These are phyloP conservation scores for Callimorpha dominula DNA, from an alignment of 2,888 invertebrate genomes.

Conservation along the genomic window DNA sequence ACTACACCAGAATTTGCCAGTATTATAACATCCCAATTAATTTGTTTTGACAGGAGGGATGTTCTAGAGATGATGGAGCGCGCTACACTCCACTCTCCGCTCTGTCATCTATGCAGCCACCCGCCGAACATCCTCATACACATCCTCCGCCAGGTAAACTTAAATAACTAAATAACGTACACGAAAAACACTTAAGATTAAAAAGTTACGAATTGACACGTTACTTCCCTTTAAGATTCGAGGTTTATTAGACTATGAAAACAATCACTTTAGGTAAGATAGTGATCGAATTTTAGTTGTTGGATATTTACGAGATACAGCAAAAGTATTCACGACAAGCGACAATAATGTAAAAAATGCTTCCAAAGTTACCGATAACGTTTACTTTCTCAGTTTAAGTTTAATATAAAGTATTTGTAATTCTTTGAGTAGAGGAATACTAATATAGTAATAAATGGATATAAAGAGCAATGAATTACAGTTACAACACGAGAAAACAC, in stretches of 20 bases:
- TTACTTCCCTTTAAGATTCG: background rate
- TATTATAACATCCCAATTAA: background rate
- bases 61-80: slow-evolving; percentile 77
- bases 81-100: slow-evolving; percentile 94
- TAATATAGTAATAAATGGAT: background rate
- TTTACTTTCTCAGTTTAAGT: too few relatives aligned
- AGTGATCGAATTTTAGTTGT: background rate
- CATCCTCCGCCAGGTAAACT: slow-evolving; percentile 87
- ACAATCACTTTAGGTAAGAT: background rate
- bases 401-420: too few relatives aligned
- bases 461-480: background rate
- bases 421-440: background rate
- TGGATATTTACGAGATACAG: background rate
- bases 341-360: background rate
- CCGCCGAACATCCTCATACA: slow-evolving; percentile 80
- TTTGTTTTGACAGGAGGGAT: slow-evolving; percentile 72
- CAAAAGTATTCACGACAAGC: background rate
- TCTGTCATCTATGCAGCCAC: slow-evolving; percentile 95
- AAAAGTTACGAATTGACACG: background rate
- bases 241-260: background rate
- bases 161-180: slow-evolving; percentile 38
- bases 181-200: slow-evolving; percentile 10
- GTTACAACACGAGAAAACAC: background rate
- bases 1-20: background rate
- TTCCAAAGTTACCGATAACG: background rate